Evolutionary conservation across 2,797 vertebrate genomes (phyloP).

Genomic region (Sitta carolinensis): DNA sequence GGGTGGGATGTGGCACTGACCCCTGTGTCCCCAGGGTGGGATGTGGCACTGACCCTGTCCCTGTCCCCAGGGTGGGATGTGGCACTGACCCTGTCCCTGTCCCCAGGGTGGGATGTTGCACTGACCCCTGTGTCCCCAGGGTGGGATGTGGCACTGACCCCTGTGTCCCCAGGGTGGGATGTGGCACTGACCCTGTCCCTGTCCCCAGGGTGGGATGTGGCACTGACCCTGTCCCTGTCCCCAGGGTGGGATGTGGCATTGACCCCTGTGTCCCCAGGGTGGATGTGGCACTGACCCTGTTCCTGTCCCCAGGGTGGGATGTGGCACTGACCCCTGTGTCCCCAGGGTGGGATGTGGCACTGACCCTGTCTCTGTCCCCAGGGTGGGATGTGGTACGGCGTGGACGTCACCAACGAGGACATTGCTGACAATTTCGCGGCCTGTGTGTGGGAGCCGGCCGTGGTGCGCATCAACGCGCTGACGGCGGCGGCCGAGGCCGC

Average conservation of each 20-base stretch:
- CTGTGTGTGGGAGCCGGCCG: conserved; percentile 93
- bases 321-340: not conserved
- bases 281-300: not conserved
- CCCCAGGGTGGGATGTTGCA: not conserved
- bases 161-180: not conserved
- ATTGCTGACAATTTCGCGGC: conserved; percentile 90
- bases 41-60: not conserved
- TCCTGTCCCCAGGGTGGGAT: not conserved
- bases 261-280: no score
- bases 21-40: not conserved
- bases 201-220: conserved; percentile 84
- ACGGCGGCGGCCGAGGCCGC: conserved; percentile 94
- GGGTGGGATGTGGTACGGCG: conserved; percentile 92
- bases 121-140: no score
- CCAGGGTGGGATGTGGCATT: not conserved
- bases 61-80: conserved; percentile 80
- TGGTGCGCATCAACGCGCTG: conserved; percentile 92
- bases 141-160: not conserved
- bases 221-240: not conserved
- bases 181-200: not conserved
- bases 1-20: not conserved
- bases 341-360: conserved; percentile 83
- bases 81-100: conserved; percentile 50
- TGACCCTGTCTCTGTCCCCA: not conserved
- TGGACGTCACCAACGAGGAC: conserved; percentile 95